Conservation (phyloP, 2,113 vertebrate species). For the Varanus komodoensis region DNA sequence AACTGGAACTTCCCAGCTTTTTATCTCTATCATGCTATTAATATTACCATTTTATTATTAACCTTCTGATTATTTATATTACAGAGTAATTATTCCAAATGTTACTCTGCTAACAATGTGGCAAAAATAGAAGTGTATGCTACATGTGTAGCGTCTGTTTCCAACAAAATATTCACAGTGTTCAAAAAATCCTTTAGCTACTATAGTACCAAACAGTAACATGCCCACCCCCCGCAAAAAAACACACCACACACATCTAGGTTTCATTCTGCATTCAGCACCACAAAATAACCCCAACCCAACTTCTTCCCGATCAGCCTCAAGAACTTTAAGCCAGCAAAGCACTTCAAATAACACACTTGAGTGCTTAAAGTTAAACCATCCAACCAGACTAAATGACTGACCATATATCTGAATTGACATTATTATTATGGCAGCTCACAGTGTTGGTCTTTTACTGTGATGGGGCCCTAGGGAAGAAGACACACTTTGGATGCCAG, state of each 20-base stretch:
- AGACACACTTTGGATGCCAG: neutral
- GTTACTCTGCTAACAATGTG: slow-evolving; percentile 44
- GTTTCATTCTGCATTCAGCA: slow-evolving; percentile 48
- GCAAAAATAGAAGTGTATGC: neutral
- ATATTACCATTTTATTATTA: slow-evolving; percentile 27
- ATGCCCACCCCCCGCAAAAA: neutral
- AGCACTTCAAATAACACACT: slow-evolving; percentile 27
- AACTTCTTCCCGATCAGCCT: slow-evolving; percentile 27
- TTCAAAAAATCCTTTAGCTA: slow-evolving; percentile 54
- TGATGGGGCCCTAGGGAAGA: neutral
- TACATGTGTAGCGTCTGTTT: slow-evolving; percentile 14
- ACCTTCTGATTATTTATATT: slow-evolving; percentile 32
- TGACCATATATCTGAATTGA: neutral
- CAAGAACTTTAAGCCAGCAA: neutral
- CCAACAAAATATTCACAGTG: slow-evolving; percentile 5
- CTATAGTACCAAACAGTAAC: neutral
- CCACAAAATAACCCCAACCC: slow-evolving; percentile 18
- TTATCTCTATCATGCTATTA: neutral
- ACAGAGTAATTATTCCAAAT: slow-evolving; percentile 23
- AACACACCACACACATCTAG: neutral
- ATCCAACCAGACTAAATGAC: neutral
- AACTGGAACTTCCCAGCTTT: accelerated
- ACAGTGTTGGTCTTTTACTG: neutral
- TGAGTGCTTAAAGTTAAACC: neutral
- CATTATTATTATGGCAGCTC: neutral